Evolutionary conservation across 2,113 vertebrate genomes (phyloP), one percentile per base, ranked within the genome.

Genomic region (Neolamprologus longior): DNA sequence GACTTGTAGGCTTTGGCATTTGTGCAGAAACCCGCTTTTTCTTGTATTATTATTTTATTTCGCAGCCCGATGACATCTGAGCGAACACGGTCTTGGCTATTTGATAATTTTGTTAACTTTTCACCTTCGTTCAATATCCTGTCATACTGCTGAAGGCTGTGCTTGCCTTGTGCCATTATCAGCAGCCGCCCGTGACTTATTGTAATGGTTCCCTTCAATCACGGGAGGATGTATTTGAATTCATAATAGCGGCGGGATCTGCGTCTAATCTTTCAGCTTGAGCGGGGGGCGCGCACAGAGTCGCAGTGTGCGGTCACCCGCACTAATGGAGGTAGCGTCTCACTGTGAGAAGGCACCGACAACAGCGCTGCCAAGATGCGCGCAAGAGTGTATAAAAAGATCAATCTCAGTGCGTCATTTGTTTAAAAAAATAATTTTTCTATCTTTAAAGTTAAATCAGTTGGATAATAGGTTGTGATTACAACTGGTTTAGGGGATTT

Each of bases 161-260:
- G 91, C 92, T 86, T 71, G 87, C 87, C 93, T 85, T 26, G 68
- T 83, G 92, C 87, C 92, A 93, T 94, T 94, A 93, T 95, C 94
- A 90, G 89, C 89, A 87, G 92, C 92, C 94, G 93, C 91, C 90
- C 92, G 93, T 95, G 93, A 93, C 91, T 95, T 91, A 94, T 94
- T 95, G 92, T 94, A 95, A 95, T 94, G 88, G 91, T 80, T 93
- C 95, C 94, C 92, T 95, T 95, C 94, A 95, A 95, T 96, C 96
- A 95, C 88, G 33, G 92, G 79, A 90, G 93, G 91, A 92, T 92
- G 94, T 91, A 86, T 95, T 95, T 92, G 93, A 92, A 95, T 95
- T 92, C 91, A 90, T 92, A 94, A 95, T 95, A 91, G 90, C 92
- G 50, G 89, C 90, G 85, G 90, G 95, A 95, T 95, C 89, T 93